Base-by-base conservation (phyloP, 2,888 invertebrate genomes). In the Endotricha flammealis region DNA sequence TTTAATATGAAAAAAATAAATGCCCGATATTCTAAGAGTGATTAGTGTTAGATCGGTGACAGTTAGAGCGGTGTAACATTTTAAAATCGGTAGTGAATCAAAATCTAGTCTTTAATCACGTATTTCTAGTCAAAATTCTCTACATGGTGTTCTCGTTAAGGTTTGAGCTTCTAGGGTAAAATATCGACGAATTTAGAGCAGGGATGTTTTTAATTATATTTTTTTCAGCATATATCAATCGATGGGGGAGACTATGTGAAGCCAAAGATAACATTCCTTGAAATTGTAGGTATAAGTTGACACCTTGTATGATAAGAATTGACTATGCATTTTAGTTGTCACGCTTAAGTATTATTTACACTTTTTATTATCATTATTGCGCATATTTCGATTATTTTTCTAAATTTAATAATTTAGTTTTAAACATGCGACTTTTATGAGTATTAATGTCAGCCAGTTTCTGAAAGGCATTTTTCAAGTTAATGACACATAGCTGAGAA, bases 131-230 rank as follows among this genome's bases (percentile, higher is more conserved):
- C 67, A 56, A 57, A 46, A 39, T 53, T 64, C 51, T 62, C 53
- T 63, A 58, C 47, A 57, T 49, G 53, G 58, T 71, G 62, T 74
- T 68, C 56, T 62, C 56, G 50, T 40, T 63, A 70, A 68, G 57
- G 67, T 66, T 74, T 76, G 80, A 82, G 82, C 82, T 85, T 82
- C 56, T 81, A 81, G 80, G 63, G 56, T 76, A 57, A 76, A n/a
- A 77, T 57, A 53, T 64, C 48, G 59, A 70, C 63, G 73, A 75
- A 73, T 68, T 70, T 65, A 69, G 60, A 39, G 44, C 36, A 42
- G 39, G 35, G 38, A 44, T 47, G 29, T 32, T 44, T 38, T 32
- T 34, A 29, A 24, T 29, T 32, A 13, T 32, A 34, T 34, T 35
- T 41, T 36, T 43, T 38, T 38, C 34, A 14, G 28, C 31, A 32